Base-by-base conservation (phyloP, 37 sponge, comb jelly and placozoan genomes). In the Hexactinellida sp. region DNA sequence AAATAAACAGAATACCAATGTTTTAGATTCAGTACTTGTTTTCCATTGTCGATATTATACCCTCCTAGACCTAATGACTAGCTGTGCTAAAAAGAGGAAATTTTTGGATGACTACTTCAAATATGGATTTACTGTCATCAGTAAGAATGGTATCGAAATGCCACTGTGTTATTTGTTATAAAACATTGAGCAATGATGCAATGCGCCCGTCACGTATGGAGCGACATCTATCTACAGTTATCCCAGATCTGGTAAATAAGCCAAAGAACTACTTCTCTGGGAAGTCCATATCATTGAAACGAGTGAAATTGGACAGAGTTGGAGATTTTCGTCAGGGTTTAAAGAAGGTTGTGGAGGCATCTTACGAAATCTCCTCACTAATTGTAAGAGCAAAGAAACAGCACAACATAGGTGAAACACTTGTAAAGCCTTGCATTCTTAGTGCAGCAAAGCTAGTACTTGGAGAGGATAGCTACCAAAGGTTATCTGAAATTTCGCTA, bases 101-200 rank as follows among this genome's bases (percentile, higher is more conserved):
- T 63, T 5, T n/a, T 63, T 63, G 76, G 76, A 63, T 32, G 76
- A 63, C 30, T 63, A 63, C 30, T 21, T 63, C 76, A 63, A 63
- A n/a, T 63, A 63, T 10, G 76, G 76, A 28, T 63, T 63, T 63
- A 63, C 30, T n/a, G 21, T 63, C 76, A 63, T n/a, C 76, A 25
- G 34, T 3, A 10, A 21, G 30, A n/a, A 63, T 63, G 30, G 34
- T 32, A n/a, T n/a, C 30, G 76, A 63, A 63, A n/a, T 63, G 30
- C 76, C 76, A 63, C 76, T 63, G 76, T 63, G 76, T 63, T n/a
- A n/a, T 63, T 63, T 63, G 76, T 63, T 63, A 63, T 63, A 63
- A 63, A 47, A 63, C 76, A 25, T n/a, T 63, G 76, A 63, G 76
- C 30, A 63, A 63, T 63, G 76, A 63, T 63, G 76, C 76, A 63